Evolutionary conservation across 35 echinoderm and acorn worm species (phyloP), one percentile per base, ranked within the genome.

Genomic region (Ophiothrix spiculata): DNA sequence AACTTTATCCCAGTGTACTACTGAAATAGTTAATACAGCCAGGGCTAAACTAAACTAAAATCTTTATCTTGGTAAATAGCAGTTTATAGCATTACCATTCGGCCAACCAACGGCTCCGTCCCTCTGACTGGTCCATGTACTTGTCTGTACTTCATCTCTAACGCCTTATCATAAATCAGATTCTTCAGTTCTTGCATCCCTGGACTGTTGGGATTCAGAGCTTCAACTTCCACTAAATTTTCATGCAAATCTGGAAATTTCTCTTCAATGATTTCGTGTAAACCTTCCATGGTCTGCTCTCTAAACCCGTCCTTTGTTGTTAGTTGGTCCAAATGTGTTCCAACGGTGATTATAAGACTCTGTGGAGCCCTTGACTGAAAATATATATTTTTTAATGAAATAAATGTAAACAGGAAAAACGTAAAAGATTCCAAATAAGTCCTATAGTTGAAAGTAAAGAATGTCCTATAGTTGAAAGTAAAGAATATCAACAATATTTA

Each of bases 291-390:
- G 64, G 38, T 10, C 79, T 82, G 36, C 78, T 36, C 38, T 39
- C 39, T 76, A 63, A 23, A 49, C 1, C 23, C 60, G 17, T 4
- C 17, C 45, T 54, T 54, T 8, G 21, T 21, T 8, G 45, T 11
- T 4, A 85, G 32, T 25, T 64, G 54, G 39, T 93, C 92, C 4
- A 63, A 35, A 36, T 93, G 92, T 0, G 92, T 93, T 1, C 75
- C 83, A n/a, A 93, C 87, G n/a, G 89, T 79, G 38, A 93, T 86
- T n/a, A 93, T 84, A 35, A 77, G 56, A 75, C 81, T 87, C n/a
- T 89, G 75, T 40, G 92, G 79, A 23, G 92, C 87, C 81, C 92
- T 75, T 13, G 92, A 88, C 92, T 93, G 83, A n/a, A n/a, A 36
- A 69, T 29, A 37, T 29, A 25, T 4, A 69, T 15, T 25, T 12